Base-by-base conservation (phyloP, 2,888 invertebrate genomes). In the Villa cingulata region DNA sequence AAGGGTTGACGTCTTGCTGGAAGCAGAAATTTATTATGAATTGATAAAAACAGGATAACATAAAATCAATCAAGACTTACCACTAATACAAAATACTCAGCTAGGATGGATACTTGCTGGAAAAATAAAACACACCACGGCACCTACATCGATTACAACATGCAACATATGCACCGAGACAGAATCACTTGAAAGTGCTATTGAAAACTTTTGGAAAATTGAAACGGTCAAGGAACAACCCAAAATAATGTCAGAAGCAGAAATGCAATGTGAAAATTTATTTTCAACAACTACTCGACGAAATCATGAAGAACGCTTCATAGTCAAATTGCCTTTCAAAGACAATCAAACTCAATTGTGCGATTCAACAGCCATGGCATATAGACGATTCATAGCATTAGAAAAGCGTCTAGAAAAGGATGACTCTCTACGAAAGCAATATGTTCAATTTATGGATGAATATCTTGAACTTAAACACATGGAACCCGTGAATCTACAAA, bases 1-100 rank as follows among this genome's bases (percentile, higher is more conserved):
- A 10, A 52, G 47, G 9, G 50, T 54, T 34, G 54, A 54, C 17
- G 3, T 52, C 10, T 23, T 44, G 15, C 9, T 44, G 9, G 37
- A 37, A 12, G 37, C 43, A 19, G 43, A 44, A 17, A 12, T 37
- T 5, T 44, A 37, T n/a, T 12, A 15, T 39, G 5, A 37, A 38
- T 18, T 34, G 14, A 16, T 44, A 23, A 36, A 27, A 27, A 4
- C 18, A 5, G 44, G 37, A 29, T 18, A 44, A 38, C 36, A 36
- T 9, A 37, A 17, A 16, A 6, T 44, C 2, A 27, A 15, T n/a
- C 6, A 44, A 2, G 1, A 4, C 2, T 12, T 44, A 3, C 44
- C 44, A 7, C 16, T n/a, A n/a, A 12, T 44, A 16, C 44, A 44
- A 29, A 44, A 44, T 3, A 44, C 44, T 5, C 20, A 36, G 2